Base-by-base conservation (phyloP, 30 jellyfish, hydroid and myxozoan genomes). In the Catostylus mosaicus region DNA sequence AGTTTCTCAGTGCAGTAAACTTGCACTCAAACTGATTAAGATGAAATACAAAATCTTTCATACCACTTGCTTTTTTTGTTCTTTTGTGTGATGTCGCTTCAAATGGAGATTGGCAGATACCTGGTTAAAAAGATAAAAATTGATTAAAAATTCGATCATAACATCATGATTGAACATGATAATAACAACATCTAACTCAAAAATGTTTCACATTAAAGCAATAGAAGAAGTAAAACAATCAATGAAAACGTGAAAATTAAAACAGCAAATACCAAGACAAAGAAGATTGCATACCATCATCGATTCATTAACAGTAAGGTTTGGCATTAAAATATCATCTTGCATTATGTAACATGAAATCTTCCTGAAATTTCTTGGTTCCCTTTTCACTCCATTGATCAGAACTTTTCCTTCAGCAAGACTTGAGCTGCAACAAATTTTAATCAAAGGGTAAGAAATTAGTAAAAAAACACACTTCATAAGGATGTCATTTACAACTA, bases 291-390 rank as follows among this genome's bases (percentile, higher is more conserved):
- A n/a, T 70, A 95, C 99, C 99, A 89, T 95, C 98, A 95, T 89
- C 2, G 98, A 95, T 72, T 95, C 99, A 38, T 80, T n/a, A 65
- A 95, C 98, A 23, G 98, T 85, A 27, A 95, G 63, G 64, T 95
- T 89, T 32, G 98, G 98, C 96, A 95, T 79, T 30, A 95, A 82
- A 32, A 87, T 81, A 61, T 95, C 99, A 87, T 95, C 99, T 77
- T 95, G 99, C 98, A 95, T 95, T 64, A 95, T 89, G 65, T 95
- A 95, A 57, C 98, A 91, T 26, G 97, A 85, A 8, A 87, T 83
- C 84, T 95, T 95, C 72, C 99, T 56, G 85, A 95, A 95, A 47
- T 90, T 79, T 64, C 97, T 65, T 31, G 89, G 89, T 74, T 78
- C 91, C 52, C 99, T 69, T 32, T 89, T 96, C 14, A 61, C 84